A percentile compares a stretch with the other conserved stretches of the same genome.
These are phyloP conservation scores for Conger conger DNA, from an alignment of 2,113 vertebrate species.

Conservation along the genomic window DNA sequence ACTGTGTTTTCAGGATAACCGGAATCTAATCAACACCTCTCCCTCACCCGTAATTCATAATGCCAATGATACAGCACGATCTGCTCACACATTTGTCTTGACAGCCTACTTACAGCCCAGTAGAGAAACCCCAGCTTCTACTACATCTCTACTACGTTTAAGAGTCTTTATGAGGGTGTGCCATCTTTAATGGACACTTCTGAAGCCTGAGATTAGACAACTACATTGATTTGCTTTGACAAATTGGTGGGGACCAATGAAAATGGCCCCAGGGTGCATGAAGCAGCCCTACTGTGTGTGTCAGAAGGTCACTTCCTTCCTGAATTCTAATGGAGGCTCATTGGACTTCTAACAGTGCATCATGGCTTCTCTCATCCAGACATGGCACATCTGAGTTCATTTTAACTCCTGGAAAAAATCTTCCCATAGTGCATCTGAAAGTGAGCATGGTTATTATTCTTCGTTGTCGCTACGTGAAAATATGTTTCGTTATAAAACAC, in stretches of 20 bases:
- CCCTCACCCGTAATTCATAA: not conserved
- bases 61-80: not conserved
- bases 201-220: slow-evolving; percentile 3
- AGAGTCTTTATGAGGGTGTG: not conserved
- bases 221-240: slow-evolving; percentile 7
- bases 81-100: not conserved
- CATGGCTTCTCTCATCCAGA: not conserved
- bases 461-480: not conserved
- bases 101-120: not conserved
- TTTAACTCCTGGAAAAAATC: not conserved
- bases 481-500: not conserved
- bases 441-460: not conserved
- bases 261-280: not conserved
- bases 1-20: not conserved
- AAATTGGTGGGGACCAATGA: slow-evolving; percentile 12
- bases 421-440: not conserved
- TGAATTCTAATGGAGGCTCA: slow-evolving; percentile 20
- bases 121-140: not conserved
- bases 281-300: not conserved
- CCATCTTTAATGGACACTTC: slow-evolving; percentile 4
- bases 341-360: not conserved
- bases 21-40: slow-evolving; percentile 10
- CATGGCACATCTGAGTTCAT: not conserved
- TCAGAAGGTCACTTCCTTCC: slow-evolving; percentile 25
- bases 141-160: too few species aligned